Base-by-base conservation (phyloP, 2,888 invertebrate genomes). In the Eupeodes latifasciatus region DNA sequence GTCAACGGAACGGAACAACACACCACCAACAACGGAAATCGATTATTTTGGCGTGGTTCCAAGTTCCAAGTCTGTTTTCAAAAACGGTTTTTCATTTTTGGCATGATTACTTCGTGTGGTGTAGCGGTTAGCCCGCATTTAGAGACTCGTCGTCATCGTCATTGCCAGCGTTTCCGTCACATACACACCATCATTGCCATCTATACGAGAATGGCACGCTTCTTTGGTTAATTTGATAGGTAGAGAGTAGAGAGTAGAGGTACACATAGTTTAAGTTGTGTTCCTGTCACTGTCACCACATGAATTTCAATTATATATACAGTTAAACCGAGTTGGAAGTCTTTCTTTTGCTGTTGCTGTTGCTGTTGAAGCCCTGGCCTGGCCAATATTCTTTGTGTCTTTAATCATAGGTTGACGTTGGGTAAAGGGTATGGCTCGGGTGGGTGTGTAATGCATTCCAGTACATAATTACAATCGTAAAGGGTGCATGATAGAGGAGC, bases 31-130 rank as follows among this genome's bases (percentile, higher is more conserved):
- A 72, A 62, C 85, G 87, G 87, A 87, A 81, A 87, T 87, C 84
- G 87, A 87, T 87, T 87, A 74, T 84, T 44, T 67, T 66, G 72
- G 61, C 19, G 59, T 40, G 61, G 44, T 71, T 74, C 53, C 67
- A 76, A 47, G 44, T 71, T 74, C 53, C 67, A 76, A 47, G 40
- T 36, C 55, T 44, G 34, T 67, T 27, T 79, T 51, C 36, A 27
- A 61, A 27, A 61, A n/a, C 78, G 12, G 66, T 67, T 76, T 62
- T 81, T 84, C 77, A 59, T 47, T 67, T 77, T 61, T 71, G 66
- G 72, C 59, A 80, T 81, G 87, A 77, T 86, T 83, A 76, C 82
- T 78, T 72, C 79, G 44, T 77, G 85, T 74, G 83, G 81, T 80
- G 36, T 77, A 66, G 36, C 57, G 81, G 77, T 83, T 51, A 66